phyloP scores from a whole-genome alignment of 2,797 vertebrate genomes.

The Labroides dimidiatus region DNA sequence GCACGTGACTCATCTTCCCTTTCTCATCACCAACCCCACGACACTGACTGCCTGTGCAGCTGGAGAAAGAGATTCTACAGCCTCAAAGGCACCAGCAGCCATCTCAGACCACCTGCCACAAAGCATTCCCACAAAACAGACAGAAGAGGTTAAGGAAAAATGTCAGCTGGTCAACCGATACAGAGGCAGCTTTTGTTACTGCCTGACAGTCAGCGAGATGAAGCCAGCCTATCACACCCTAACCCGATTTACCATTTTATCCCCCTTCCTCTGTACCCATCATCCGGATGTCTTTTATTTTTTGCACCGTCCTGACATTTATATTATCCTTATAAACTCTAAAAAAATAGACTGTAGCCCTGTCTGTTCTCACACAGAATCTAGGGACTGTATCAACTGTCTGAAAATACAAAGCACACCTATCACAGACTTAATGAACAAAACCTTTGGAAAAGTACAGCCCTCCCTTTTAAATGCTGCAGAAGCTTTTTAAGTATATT shows the following conservation, averaged over 20 bases:
- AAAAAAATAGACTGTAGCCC: too few relatives aligned
- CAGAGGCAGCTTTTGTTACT: neutral
- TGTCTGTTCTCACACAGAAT: neutral
- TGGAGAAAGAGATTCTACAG: neutral
- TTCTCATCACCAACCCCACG: constrained; percentile 21
- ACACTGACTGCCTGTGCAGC: constrained; percentile 1
- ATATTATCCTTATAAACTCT: neutral
- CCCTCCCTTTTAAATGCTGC: too few relatives aligned
- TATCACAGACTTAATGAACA: too few relatives aligned
- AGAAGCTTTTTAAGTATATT: too few relatives aligned
- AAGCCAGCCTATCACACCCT: neutral
- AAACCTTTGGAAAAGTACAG: too few relatives aligned
- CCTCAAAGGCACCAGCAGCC: neutral
- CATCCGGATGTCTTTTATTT: neutral
- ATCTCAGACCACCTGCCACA: constrained; percentile 29
- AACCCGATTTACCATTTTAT: constrained; percentile 1
- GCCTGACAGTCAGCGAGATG: neutral
- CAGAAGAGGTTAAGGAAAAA: constrained; percentile 1
- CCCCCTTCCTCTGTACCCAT: neutral
- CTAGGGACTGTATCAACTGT: too few relatives aligned
- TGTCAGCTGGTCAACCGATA: constrained; percentile 24
- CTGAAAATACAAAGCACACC: too few relatives aligned
- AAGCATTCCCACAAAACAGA: constrained; percentile 6
- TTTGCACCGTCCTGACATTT: neutral
- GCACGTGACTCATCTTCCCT: constrained; percentile 1